phyloP scores from a whole-genome alignment of 2,888 invertebrate genomes.

The Euzophera pinguis region DNA sequence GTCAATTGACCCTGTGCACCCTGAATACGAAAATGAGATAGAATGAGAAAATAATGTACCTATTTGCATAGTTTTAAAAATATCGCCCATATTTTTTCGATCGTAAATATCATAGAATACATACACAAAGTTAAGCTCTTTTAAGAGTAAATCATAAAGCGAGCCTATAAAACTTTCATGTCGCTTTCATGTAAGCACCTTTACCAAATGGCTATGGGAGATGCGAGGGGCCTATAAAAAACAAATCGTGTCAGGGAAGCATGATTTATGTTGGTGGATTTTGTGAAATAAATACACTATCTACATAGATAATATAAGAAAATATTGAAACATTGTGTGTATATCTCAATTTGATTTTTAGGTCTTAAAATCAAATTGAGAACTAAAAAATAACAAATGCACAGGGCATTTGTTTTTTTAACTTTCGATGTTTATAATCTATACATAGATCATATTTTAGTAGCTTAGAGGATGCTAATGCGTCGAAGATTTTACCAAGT shows the following conservation, averaged over 20 bases:
- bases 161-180: slow-evolving; percentile 21
- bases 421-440: no score
- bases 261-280: not conserved
- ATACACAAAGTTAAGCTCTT: slow-evolving; percentile 4
- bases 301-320: not conserved
- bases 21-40: no score
- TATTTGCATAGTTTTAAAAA: not conserved
- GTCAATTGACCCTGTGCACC: no score
- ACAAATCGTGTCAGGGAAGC: not conserved
- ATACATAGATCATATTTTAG: no score
- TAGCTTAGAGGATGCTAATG: no score
- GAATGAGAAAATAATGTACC: no score
- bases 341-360: no score
- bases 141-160: slow-evolving; percentile 19
- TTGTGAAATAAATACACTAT: not conserved
- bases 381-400: no score
- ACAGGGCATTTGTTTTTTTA: no score
- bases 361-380: no score
- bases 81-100: not conserved
- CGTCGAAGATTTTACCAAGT: no score
- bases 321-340: not conserved
- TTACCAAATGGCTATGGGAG: slow-evolving; percentile 16
- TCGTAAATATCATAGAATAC: not conserved
- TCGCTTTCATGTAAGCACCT: slow-evolving; percentile 20
- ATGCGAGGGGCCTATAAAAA: slow-evolving; percentile 4